Base-by-base conservation (phyloP, 64 coral and sea anemone species). In the Actinia equina region DNA sequence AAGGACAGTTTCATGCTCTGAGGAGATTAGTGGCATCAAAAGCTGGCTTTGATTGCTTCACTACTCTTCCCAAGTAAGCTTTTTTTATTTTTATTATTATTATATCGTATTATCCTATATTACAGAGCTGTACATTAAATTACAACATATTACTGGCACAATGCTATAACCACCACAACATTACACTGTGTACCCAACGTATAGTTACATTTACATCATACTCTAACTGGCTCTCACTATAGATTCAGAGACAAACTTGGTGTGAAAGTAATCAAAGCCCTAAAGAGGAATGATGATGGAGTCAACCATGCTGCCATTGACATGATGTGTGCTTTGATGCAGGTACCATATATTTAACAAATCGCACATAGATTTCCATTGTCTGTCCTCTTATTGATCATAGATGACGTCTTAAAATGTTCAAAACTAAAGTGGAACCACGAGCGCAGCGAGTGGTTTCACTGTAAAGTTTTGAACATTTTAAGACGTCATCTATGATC, bases 161-260 rank as follows among this genome's bases (percentile, higher is more conserved):
- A n/a, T n/a, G n/a, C n/a, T n/a, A n/a, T n/a, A n/a, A n/a, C n/a
- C n/a, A n/a, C n/a, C n/a, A n/a, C n/a, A n/a, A n/a, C n/a, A n/a
- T n/a, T n/a, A n/a, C n/a, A n/a, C n/a, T n/a, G n/a, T n/a, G n/a
- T n/a, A n/a, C n/a, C n/a, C n/a, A n/a, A n/a, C n/a, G n/a, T n/a
- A n/a, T n/a, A n/a, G n/a, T n/a, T n/a, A n/a, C n/a, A n/a, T n/a
- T n/a, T n/a, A n/a, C n/a, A n/a, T n/a, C n/a, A n/a, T n/a, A n/a
- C 18, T 20, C 18, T 22, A 14, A 74, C 6, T 30, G 7, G 3
- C 41, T 14, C 41, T 37, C 27, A 26, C 69, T 74, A 65, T 61
- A 98, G 95, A 51, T 99, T 99, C 81, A 88, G 97, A 83, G 97
- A 99, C 52, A 99, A 99, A 82, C 89, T 99, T 58, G 97, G 97